Base-by-base conservation (phyloP, 2,797 vertebrate genomes). In the Acipenser ruthenus region DNA sequence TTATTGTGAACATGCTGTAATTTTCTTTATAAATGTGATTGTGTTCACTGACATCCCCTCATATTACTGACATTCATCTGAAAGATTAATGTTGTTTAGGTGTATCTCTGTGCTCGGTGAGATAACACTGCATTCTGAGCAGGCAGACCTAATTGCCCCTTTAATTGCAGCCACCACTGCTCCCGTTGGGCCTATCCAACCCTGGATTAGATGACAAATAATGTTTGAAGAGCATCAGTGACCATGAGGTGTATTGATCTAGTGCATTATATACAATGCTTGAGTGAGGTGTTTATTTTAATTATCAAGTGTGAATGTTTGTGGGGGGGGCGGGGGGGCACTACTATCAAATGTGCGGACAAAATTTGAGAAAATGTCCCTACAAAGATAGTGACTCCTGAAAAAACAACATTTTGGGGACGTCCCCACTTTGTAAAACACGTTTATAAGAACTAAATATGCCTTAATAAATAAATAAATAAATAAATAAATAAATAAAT, bases 31-130 rank as follows among this genome's bases (percentile, higher is more conserved):
- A 80, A 81, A 75, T 70, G 73, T 75, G 12, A 68, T 72, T 58
- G 73, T 67, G 66, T 80, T 78, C 72, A 79, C 75, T 70, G 80
- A 83, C 82, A 77, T 75, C 49, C 76, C 72, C 79, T 80, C 76
- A 74, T 77, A 69, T 71, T 15, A 69, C 72, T 64, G 52, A 76
- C 81, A 80, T 81, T 77, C 80, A 77, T 81, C 76, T 66, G 74
- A 75, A 80, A 84, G 84, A 83, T 78, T 78, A 60, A 82, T 76
- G 78, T 72, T 77, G 79, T 84, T 78, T 81, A 79, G 75, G 66
- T 60, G 15, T 23, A 48, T 15, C 50, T 64, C 37, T 37, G 65
- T 58, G 67, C 53, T 69, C 72, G 78, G 77, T 77, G 79, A 72
- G 69, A 65, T 56, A 53, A 50, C 53, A 69, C 73, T 73, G 68